phyloP scores from a whole-genome alignment of 2,797 vertebrate genomes.

The Gobio occitaniae region DNA sequence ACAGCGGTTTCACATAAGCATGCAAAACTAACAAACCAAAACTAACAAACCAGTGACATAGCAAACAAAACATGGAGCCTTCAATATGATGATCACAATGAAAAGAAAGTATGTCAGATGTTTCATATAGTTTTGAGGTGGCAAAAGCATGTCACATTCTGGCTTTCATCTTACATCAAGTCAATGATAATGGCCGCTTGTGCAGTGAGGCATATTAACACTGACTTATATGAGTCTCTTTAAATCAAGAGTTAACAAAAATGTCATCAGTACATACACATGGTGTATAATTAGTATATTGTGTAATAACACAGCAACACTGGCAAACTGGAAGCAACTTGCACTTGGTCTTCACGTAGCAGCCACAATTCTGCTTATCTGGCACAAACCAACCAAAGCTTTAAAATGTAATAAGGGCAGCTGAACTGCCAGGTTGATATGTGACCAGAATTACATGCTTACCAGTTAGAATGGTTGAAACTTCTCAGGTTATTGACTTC shows the following conservation, averaged over 20 bases:
- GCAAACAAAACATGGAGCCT: background rate
- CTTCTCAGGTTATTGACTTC: background rate
- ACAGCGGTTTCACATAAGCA: conserved; percentile 5
- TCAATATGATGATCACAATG: background rate
- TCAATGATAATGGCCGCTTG: background rate
- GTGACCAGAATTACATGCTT: background rate
- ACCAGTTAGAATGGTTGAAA: background rate
- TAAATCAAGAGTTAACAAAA: background rate
- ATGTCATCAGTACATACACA: background rate
- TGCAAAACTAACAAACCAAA: background rate
- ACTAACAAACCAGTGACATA: background rate
- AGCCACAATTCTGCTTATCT: background rate
- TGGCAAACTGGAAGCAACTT: background rate
- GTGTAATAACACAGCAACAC: background rate
- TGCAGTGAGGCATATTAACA: background rate
- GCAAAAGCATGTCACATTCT: background rate
- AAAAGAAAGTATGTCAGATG: background rate
- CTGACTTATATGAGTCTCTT: background rate
- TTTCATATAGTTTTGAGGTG: background rate
- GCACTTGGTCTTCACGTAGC: background rate
- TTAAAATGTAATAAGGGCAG: background rate
- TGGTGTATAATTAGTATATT: background rate
- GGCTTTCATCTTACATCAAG: background rate
- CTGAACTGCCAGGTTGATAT: background rate
- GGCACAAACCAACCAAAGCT: background rate